Evolutionary conservation across 2,113 vertebrate genomes (phyloP), one percentile per base, ranked within the genome.

Genomic region (Haplochromis vanheusdeni): DNA sequence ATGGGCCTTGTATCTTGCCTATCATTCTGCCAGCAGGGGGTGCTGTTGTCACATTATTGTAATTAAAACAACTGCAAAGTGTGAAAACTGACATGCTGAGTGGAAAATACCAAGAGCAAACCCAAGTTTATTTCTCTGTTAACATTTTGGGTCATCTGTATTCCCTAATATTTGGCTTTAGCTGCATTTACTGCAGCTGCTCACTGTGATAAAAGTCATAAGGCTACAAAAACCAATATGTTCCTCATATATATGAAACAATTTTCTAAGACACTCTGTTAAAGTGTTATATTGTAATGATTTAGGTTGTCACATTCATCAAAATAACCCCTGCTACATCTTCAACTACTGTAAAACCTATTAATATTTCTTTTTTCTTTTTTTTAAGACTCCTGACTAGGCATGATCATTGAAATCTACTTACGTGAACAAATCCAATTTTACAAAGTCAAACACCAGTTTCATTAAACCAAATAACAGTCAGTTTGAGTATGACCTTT

Each of bases 11-110:
- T 4, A 51, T 6, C 13, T 19, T 17, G 13, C 9, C 70, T 56
- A 84, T 77, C 62, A 33, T 84, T 83, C 35, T 84, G 21, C 70
- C 45, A 14, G 19, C 96, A 96, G 96, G 91, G 95, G 96, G 96
- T 87, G 94, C 93, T 95, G 90, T 81, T 93, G 91, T 60, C 77
- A 87, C 85, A 95, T 83, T 77, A 79, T 92, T 92, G 68, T 19
- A 58, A 31, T 81, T n/a, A 86, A 45, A 21, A 83, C 5, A 62
- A 13, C 28, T 33, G 9, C 16, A 54, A 21, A 75, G 21, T 6
- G 2, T 26, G 13, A 7, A 79, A 62, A 37, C 2, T 33, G 49
- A 45, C 47, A 12, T 45, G 40, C 37, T 14, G 23, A 68, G 54
- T 31, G 47, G 21, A 77, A 52, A 19, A 51, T 58, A 60, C 40